Evolutionary conservation across 1,140 invertebrate genomes (phyloP), one percentile per base, ranked within the genome.

Genomic region (Drosophila aff.): DNA sequence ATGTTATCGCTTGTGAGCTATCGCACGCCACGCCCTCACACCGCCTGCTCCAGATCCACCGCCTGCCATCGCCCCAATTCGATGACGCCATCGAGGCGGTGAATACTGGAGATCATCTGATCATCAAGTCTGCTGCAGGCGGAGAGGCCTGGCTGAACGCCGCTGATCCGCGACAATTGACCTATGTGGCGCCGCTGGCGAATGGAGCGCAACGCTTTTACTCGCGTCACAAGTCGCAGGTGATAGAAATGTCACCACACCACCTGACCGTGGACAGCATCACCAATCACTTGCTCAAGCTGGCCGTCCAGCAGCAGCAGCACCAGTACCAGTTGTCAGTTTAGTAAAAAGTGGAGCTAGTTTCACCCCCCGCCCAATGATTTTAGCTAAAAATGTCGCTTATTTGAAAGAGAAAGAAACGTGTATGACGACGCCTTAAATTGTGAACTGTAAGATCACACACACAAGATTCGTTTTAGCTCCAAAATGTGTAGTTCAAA

Each of bases 101-200:
- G 5, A 92, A 91, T 63, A 92, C 84, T 4, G 85, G 91, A 0
- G 90, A 92, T 49, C 84, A 92, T 55, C 47, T 92, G n/a, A 81
- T 92, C 13, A 40, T 92, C 1, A 81, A 68, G 53, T 63, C 76
- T 0, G 33, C 43, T 9, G 57, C 46, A 11, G 68, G 81, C 8
- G 81, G 82, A 18, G 92, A 92, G 47, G 77, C 81, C 23, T 92
- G 89, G 92, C 81, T 92, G n/a, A 81, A 75, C 52, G 58, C 68
- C 11, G 23, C 66, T 1, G 86, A 92, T 89, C 91, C 90, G 2
- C 60, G 66, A 1, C 71, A 81, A 44, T 26, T 92, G 5, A 89
- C 74, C 8, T 82, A 81, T 55, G 40, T 92, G 41, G 79, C 90
- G 18, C 67, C 81, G 1, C 78, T 77, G 28, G 13, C 9, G 10